Evolutionary conservation across 1,140 invertebrate genomes (phyloP).

Genomic region (Drosophila asahinai): DNA sequence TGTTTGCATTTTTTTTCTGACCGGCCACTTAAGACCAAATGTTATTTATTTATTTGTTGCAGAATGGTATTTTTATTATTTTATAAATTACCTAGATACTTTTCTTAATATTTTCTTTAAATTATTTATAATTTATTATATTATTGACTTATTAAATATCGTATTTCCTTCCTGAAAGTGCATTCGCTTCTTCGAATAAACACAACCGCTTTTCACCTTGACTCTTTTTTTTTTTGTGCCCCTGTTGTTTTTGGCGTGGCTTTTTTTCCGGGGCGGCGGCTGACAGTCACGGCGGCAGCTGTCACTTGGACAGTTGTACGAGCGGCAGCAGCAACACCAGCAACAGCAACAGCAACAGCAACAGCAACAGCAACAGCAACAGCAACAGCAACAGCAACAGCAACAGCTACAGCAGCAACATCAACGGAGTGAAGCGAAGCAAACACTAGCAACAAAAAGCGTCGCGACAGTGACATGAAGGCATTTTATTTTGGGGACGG

Average conservation of each 20-base stretch:
- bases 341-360: constrained; percentile 53
- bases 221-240: constrained; percentile 14
- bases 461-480: constrained; percentile 60
- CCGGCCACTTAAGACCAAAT: too few species aligned
- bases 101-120: not conserved
- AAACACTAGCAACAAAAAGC: constrained; percentile 62
- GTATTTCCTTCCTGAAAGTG: not conserved
- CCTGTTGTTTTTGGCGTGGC: constrained; percentile 39
- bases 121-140: not conserved
- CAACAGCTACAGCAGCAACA: constrained; percentile 37
- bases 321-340: constrained; percentile 53
- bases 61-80: too few species aligned
- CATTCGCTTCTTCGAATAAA: not conserved
- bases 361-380: constrained; percentile 28
- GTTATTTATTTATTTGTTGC: too few species aligned
- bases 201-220: constrained; percentile 6
- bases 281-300: constrained; percentile 78
- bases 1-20: too few species aligned
- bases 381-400: constrained; percentile 20
- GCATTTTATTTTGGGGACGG: constrained; percentile 38
- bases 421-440: constrained; percentile 44
- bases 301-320: constrained; percentile 81
- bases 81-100: too few species aligned
- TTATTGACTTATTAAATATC: not conserved
- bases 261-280: constrained; percentile 29